A percentile compares a stretch with the other conserved stretches of the same genome.
These are phyloP conservation scores for Vimba vimba DNA, from an alignment of 2,113 vertebrate genomes.

Conservation along the genomic window DNA sequence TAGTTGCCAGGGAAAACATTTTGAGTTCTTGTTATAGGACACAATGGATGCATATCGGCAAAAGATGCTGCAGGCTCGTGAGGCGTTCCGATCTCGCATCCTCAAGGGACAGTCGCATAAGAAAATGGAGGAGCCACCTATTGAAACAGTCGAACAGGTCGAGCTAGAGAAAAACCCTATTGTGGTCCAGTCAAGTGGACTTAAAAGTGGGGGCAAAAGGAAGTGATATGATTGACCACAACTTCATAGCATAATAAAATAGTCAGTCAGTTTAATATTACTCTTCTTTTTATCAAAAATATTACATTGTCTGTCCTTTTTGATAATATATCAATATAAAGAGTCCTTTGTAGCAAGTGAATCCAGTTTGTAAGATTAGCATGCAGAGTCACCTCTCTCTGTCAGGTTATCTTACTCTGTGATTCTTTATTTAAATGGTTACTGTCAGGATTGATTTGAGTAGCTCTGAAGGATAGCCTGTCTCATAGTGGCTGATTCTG, in stretches of 20 bases:
- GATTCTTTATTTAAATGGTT: background rate
- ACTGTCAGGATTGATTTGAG: background rate
- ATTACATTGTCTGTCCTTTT: background rate
- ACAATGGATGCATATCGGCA: slow-evolving; percentile 54
- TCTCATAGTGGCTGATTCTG: background rate
- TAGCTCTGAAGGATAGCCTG: background rate
- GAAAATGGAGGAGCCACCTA: slow-evolving; percentile 67
- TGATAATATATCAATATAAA: background rate
- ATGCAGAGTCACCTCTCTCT: slow-evolving; percentile 1
- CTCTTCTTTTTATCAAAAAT: background rate
- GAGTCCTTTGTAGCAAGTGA: background rate
- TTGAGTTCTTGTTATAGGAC: slow-evolving; percentile 55
- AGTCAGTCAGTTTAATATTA: background rate
- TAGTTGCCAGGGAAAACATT: background rate
- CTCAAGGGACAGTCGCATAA: slow-evolving; percentile 69
- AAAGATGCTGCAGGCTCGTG: slow-evolving; percentile 68
- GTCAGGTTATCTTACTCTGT: slow-evolving; percentile 14
- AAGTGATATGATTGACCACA: slow-evolving; percentile 65
- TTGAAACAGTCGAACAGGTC: slow-evolving; percentile 62
- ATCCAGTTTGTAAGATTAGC: slow-evolving; percentile 7
- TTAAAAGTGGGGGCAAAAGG: slow-evolving; percentile 73
- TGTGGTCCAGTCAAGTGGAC: slow-evolving; percentile 32
- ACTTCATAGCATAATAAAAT: background rate
- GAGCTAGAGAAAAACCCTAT: slow-evolving; percentile 69
- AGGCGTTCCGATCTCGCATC: slow-evolving; percentile 73